Evolutionary conservation across 2,888 invertebrate genomes (phyloP), one percentile per base, ranked within the genome.

Genomic region (Celastrina argiolus): DNA sequence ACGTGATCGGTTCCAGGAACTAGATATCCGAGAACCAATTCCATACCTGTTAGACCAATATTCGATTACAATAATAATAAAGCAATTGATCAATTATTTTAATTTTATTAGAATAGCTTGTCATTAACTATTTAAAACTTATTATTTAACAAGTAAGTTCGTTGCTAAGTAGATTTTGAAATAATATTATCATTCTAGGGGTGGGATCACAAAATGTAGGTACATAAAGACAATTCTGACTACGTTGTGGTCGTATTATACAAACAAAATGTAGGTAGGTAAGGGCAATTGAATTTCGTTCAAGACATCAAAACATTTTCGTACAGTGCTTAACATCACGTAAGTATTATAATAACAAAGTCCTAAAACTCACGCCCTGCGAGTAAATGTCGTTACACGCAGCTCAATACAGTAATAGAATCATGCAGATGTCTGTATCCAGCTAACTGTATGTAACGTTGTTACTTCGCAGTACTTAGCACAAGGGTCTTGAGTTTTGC

Each of bases 381-480:
- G 51, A 51, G 12, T 51, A 51, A 51, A 51, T 22, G 22, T 51
- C 51, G 51, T 51, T 51, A 51, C 51, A 26, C 51, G 6, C 51
- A 51, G 51, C 51, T 51, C 22, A 51, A 22, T 22, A 51, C 22
- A 22, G 22, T 26, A 51, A 51, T 51, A 26, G 51, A 51, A 51
- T 51, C 51, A 51, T 51, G 22, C 51, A 26, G 51, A 26, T 51
- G 12, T 41, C 41, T 51, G 36, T 36, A 12, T 8, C 36, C 2
- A 51, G 22, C 51, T 51, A 22, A 51, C 51, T 22, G 51, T 26
- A 26, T 51, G 2, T 51, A 22, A 51, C 22, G 51, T 22, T 51
- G 51, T 22, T 12, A 51, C 22, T 36, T 10, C 12, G 8, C 10
- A 7, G 36, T 7, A 26, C 22, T 26, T 51, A 12, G 16, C 16